Evolutionary conservation across 2,797 vertebrate species (phyloP).

Genomic region (Gallinago stenura): DNA sequence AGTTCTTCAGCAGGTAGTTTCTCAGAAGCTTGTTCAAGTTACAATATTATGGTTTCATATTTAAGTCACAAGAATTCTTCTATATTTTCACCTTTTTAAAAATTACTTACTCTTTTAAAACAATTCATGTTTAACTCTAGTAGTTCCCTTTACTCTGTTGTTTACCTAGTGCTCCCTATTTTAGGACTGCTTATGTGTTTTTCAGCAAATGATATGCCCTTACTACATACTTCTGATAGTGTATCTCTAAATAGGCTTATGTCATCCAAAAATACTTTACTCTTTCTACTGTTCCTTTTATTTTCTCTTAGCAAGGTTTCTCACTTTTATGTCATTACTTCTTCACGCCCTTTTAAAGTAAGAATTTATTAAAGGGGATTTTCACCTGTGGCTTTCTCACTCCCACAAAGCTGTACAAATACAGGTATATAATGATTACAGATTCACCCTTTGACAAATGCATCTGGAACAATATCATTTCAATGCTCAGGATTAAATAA

Average conservation of each 20-base stretch:
- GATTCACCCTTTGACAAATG: neutral
- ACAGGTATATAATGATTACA: neutral
- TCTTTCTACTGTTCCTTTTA: neutral
- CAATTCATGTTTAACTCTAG: neutral
- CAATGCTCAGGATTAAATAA: neutral
- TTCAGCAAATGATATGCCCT: neutral
- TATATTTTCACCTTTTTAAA: neutral
- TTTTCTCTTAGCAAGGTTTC: neutral
- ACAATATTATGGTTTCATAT: neutral
- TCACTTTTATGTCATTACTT: neutral
- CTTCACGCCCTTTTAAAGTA: neutral
- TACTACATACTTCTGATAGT: neutral
- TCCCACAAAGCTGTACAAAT: neutral
- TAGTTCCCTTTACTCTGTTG: neutral
- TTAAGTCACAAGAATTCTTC: neutral
- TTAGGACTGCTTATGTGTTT: neutral
- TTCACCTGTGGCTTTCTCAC: neutral
- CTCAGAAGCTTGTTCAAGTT: neutral
- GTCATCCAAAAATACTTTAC: neutral
- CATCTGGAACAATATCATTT: neutral
- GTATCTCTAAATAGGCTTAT: neutral
- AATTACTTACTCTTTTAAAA: neutral
- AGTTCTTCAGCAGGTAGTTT: neutral
- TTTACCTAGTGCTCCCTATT: neutral
- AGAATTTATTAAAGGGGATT: neutral